Evolutionary conservation across 2,797 vertebrate genomes (phyloP).

Genomic region (Erithacus rubecula): DNA sequence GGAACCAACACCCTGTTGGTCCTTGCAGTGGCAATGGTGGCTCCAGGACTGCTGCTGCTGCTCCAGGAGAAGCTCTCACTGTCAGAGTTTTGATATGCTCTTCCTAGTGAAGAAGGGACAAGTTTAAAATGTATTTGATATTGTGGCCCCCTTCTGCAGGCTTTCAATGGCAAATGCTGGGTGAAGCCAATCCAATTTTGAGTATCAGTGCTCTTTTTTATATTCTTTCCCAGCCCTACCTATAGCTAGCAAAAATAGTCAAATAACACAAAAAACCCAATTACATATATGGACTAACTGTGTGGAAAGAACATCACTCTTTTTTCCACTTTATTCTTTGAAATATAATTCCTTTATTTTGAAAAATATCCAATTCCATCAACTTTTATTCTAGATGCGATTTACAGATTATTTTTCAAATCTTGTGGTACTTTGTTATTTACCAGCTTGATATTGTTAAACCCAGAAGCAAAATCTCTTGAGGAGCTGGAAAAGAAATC

Average conservation of each 20-base stretch:
- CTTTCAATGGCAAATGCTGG: background rate
- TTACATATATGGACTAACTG: background rate
- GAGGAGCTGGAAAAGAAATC: slow-evolving; percentile 24
- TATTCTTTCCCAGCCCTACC: background rate
- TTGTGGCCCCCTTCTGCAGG: background rate
- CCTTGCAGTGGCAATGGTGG: background rate
- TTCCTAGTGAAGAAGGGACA: background rate
- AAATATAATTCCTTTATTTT: background rate
- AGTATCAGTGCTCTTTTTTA: background rate
- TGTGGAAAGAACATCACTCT: background rate
- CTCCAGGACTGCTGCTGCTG: background rate
- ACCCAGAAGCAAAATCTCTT: slow-evolving; percentile 14
- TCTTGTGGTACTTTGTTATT: background rate
- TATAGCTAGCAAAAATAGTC: background rate
- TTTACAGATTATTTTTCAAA: background rate
- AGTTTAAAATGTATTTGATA: background rate
- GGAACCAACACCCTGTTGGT: background rate
- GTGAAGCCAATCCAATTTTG: background rate
- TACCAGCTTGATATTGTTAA: slow-evolving; percentile 19
- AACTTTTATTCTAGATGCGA: background rate
- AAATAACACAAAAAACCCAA: background rate
- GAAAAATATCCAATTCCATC: background rate
- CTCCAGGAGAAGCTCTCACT: background rate
- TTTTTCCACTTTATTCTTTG: background rate
- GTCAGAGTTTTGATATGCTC: background rate